Conservation (phyloP, 2,797 vertebrate genomes). For the Megaceryle alcyon region DNA sequence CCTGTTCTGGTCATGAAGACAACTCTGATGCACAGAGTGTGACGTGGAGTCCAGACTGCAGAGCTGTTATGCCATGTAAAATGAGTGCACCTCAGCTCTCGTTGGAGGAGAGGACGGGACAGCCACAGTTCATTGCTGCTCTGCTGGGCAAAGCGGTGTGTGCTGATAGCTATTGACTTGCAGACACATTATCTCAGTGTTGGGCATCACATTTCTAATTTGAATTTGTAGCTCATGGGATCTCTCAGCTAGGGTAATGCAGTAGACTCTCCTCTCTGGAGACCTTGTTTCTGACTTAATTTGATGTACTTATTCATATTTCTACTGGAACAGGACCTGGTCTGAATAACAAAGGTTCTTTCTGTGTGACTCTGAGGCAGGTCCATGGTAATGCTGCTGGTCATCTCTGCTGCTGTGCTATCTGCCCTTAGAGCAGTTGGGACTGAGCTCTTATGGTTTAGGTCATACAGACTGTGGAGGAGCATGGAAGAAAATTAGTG, state of each 20-base stretch:
- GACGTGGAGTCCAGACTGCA: not conserved
- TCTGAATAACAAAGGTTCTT: not conserved
- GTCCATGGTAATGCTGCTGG: not conserved
- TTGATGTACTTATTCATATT: not conserved
- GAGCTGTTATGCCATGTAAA: not conserved
- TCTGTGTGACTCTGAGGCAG: not conserved
- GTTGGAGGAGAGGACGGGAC: not conserved
- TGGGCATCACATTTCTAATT: not conserved
- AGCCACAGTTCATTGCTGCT: not conserved
- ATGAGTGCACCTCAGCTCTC: not conserved
- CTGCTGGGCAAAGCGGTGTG: not conserved
- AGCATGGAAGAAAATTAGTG: not conserved
- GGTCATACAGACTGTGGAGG: not conserved
- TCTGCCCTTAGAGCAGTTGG: not conserved
- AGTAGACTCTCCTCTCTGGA: not conserved
- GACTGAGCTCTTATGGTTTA: not conserved
- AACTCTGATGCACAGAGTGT: fast-evolving
- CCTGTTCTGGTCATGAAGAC: not conserved
- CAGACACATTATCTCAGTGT: not conserved
- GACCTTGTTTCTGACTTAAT: not conserved
- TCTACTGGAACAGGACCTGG: not conserved
- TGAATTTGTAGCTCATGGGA: not conserved
- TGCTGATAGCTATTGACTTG: not conserved
- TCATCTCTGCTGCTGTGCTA: not conserved
- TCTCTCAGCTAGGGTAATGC: not conserved